These are phyloP conservation scores for Coregonus clupeaformis DNA, from an alignment of 2,113 vertebrate genomes.

Conservation along the genomic window DNA sequence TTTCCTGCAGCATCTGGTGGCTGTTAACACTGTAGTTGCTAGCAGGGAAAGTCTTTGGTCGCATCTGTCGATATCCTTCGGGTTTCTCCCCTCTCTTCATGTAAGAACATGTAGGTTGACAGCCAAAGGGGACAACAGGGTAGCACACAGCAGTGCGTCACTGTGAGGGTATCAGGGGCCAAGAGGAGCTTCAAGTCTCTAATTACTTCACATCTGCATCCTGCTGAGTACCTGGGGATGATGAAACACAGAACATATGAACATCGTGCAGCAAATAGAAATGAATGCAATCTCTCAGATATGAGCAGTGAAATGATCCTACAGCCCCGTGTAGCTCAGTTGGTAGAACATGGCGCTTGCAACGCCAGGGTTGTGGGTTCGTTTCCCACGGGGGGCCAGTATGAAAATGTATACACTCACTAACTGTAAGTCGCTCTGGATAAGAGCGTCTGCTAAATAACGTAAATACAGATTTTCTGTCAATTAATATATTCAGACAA, in stretches of 20 bases:
- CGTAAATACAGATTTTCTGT: too few species aligned
- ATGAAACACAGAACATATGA: neutral
- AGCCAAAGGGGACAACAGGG: conserved; percentile 63
- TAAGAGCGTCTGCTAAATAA: too few species aligned
- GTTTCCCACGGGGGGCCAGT: too few species aligned
- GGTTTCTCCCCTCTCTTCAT: conserved; percentile 98
- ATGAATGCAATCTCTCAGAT: neutral
- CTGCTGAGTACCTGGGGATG: conserved; percentile 13
- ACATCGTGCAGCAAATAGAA: neutral
- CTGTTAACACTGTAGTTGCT: conserved; percentile 94
- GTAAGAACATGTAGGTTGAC: conserved; percentile 85
- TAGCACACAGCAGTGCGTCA: conserved; percentile 43
- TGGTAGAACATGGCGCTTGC: too few species aligned
- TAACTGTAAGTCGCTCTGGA: too few species aligned
- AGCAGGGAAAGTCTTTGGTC: conserved; percentile 97
- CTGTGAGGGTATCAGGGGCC: conserved; percentile 16
- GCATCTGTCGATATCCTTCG: conserved; percentile 96
- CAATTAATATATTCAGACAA: neutral
- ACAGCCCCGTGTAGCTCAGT: too few species aligned
- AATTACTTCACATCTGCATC: conserved; percentile 53
- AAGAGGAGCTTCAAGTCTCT: neutral
- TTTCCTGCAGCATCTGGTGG: conserved; percentile 97
- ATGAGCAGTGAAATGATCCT: neutral
- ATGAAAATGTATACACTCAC: too few species aligned
- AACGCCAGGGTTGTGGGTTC: too few species aligned